Conservation (phyloP, 2,888 invertebrate species). For the Andrena hattorfiana region DNA sequence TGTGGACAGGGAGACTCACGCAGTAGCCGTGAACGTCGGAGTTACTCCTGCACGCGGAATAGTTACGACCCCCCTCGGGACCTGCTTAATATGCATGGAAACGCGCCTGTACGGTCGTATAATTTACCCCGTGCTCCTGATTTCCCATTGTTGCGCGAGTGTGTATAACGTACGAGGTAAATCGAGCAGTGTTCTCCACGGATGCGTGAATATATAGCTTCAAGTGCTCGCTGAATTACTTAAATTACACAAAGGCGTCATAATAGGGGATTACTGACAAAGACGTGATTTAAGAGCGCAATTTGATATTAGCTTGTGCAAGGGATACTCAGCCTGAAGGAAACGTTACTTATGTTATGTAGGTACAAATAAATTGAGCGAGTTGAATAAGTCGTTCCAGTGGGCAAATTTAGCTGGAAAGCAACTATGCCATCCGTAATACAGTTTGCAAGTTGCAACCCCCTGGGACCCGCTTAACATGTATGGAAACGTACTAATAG, state of each 20-base stretch:
- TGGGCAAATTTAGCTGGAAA: constrained; percentile 20
- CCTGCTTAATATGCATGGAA: constrained; percentile 49
- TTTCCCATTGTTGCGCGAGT: constrained; percentile 33
- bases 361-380: background rate
- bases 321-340: background rate
- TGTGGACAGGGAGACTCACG: background rate
- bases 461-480: constrained; percentile 36
- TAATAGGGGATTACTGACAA: background rate
- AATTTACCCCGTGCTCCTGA: constrained; percentile 26
- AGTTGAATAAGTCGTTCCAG: constrained; percentile 12
- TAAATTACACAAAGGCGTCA: background rate
- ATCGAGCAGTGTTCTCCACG: background rate
- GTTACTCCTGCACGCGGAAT: constrained; percentile 41
- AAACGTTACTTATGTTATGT: background rate
- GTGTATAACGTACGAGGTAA: background rate
- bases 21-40: constrained; percentile 21
- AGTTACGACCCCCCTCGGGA: constrained; percentile 37
- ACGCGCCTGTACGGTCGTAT: constrained; percentile 14
- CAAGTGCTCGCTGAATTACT: background rate
- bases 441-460: background rate
- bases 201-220: background rate
- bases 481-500: constrained; percentile 51
- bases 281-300: too few species aligned
- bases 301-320: too few species aligned
- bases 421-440: constrained; percentile 43